Conservation (phyloP, 2,113 vertebrate genomes). For the Cyprinodon tularosa region DNA sequence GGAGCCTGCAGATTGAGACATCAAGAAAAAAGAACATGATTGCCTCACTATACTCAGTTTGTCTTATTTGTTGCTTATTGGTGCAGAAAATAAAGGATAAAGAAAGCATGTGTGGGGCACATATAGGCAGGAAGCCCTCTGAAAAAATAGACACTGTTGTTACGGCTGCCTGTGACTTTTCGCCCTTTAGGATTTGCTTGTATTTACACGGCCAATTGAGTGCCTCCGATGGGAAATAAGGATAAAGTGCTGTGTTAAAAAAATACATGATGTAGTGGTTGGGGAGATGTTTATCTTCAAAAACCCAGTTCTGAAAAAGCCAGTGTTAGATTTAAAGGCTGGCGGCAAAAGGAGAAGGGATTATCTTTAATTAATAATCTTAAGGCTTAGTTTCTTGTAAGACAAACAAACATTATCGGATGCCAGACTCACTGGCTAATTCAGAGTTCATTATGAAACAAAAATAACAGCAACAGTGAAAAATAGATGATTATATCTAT, state of each 20-base stretch:
- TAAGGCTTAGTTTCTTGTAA: conserved; percentile 32
- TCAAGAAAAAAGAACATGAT: conserved; percentile 18
- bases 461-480: not conserved
- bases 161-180: conserved; percentile 38
- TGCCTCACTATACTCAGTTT: not conserved
- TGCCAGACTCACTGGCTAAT: not conserved
- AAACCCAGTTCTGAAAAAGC: conserved; percentile 21
- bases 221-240: conserved; percentile 36
- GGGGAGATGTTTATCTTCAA: conserved; percentile 34
- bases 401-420: conserved; percentile 34
- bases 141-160: conserved; percentile 1
- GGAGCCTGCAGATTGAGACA: conserved; percentile 41
- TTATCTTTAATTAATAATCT: conserved; percentile 57
- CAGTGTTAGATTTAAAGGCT: not conserved
- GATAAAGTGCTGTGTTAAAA: conserved; percentile 28
- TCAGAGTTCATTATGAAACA: not conserved
- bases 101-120: not conserved
- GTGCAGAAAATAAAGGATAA: conserved; percentile 26
- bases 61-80: conserved; percentile 43
- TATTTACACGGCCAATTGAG: conserved; percentile 51
- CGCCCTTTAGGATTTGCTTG: conserved; percentile 54
- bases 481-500: not conserved
- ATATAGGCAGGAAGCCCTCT: conserved; percentile 19
- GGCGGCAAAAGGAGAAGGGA: conserved; percentile 22
- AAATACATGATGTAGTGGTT: not conserved